Evolutionary conservation across 2,797 vertebrate genomes (phyloP), one percentile per base, ranked within the genome.

Genomic region (Amazona finschi): DNA sequence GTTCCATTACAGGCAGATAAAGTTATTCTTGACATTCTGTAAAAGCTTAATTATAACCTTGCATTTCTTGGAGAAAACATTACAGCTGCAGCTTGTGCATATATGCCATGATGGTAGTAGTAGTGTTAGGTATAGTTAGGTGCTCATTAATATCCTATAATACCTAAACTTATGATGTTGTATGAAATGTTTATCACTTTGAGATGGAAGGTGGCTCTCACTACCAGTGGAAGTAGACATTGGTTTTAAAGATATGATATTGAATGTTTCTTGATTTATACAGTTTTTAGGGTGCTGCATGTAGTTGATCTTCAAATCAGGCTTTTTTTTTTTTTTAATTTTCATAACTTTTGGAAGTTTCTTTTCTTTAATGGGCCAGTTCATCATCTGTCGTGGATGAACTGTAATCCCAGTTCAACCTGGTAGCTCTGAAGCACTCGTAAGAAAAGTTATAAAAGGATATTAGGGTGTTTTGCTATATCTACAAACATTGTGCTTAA

Each of bases 401-500:
- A 36, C 12, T 80, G 9, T 77, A 53, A 64, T 77, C 21, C 11
- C 15, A 20, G 8, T 43, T 83, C 36, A 43, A 21, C 15, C 70
- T 66, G 19, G 11, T 66, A 62, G 24, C 36, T 81, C n/a, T 53
- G 43, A 74, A 76, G 15, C 60, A 53, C 13, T 61, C 17, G 16
- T 62, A 53, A 24, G 38, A 92, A 33, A 61, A 30, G 5, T 31
- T 81, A 21, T 14, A 1, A 33, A 65, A 75, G n/a, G 14, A 11
- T 72, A 44, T 55, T 27, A 8, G 10, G 24, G 11, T 44, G 22
- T 81, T 53, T 22, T 41, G 6, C 41, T 66, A 7, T 84, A 80
- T 74, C 47, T 50, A 4, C n/a, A 47, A 41, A 18, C 4, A 4
- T 9, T 0, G 0, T 0, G 1, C 75, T 85, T 43, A 52, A 39